Percentiles rank a stretch among this genome's conserved stretches.
phyloP scores from a whole-genome alignment of 2,113 vertebrate species.

The Cyphomyrus plagiostoma region DNA sequence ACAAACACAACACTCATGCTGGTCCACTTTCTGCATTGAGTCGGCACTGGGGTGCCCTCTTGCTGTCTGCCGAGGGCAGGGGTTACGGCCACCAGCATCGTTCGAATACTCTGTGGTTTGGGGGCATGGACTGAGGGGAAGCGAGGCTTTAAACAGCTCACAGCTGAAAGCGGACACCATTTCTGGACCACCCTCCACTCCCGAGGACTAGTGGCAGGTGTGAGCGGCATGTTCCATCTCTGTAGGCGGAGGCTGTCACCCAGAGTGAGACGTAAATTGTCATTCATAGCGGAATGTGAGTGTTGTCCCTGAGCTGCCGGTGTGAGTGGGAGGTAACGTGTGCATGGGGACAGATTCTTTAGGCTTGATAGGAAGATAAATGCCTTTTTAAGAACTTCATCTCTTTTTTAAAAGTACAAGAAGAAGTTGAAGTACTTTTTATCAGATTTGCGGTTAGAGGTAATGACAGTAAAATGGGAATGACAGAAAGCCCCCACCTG shows the following conservation, averaged over 20 bases:
- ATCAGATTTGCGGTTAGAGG: neutral
- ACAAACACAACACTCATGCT: neutral
- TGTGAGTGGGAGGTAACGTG: constrained; percentile 24
- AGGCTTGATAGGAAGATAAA: neutral
- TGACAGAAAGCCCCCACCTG: neutral
- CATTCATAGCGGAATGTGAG: neutral
- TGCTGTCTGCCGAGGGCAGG: neutral
- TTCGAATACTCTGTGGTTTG: neutral
- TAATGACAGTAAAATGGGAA: neutral
- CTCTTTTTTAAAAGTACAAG: neutral
- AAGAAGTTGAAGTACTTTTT: neutral
- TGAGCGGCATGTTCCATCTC: neutral
- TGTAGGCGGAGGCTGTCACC: neutral
- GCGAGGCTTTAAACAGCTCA: neutral
- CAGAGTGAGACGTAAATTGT: neutral
- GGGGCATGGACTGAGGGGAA: constrained; percentile 7
- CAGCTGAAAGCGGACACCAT: neutral
- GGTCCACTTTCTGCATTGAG: neutral
- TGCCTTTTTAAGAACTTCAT: neutral
- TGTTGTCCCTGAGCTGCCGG: neutral
- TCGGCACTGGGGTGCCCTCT: neutral
- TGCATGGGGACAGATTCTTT: neutral
- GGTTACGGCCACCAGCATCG: neutral
- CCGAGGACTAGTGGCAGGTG: neutral
- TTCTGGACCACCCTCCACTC: neutral